Base-by-base conservation (phyloP, 2,797 vertebrate species). In the Jordanella pulchra region DNA sequence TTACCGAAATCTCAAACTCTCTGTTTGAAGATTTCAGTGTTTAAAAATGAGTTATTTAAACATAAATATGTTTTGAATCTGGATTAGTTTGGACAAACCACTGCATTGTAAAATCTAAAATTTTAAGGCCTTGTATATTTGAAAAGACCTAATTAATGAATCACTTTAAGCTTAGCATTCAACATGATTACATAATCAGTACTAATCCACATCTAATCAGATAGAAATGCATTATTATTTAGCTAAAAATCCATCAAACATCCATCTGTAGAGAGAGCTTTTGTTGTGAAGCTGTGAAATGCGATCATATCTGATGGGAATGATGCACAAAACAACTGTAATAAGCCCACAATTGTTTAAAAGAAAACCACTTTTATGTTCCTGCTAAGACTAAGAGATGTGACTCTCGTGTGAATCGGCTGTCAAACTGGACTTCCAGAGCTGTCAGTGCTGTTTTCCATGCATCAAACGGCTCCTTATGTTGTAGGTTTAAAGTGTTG, bases 401-500 rank as follows among this genome's bases (percentile, higher is more conserved):
- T 71, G 84, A 67, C 82, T 73, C 60, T 14, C 1, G 69, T 69
- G 60, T 54, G 79, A 71, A 78, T 77, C 1, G 0, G 25, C 85
- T 84, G 84, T 87, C 85, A 86, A 47, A 30, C 27, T 1, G 65
- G 84, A 86, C 87, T 54, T 23, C 12, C 86, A 61, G n/a, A 74
- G 77, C 86, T 84, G 89, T 88, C 84, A 86, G 2, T 1, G 72
- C 32, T 77, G 81, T 68, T 88, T 82, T 78, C 84, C 79, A 28
- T 70, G 83, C 84, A 86, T 89, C 87, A 89, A 86, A 85, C 76
- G n/a, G 45, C 71, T 84, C 28, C 55, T n/a, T 69, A 71, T 51
- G 72, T 79, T 73, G 84, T 73, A 70, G 77, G 72, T 84, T 88
- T 79, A 87, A 89, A 90, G 86, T 55, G 67, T 76, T 75, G 23